Evolutionary conservation across 2,113 vertebrate species (phyloP).

Genomic region (Anoplopoma fimbria): DNA sequence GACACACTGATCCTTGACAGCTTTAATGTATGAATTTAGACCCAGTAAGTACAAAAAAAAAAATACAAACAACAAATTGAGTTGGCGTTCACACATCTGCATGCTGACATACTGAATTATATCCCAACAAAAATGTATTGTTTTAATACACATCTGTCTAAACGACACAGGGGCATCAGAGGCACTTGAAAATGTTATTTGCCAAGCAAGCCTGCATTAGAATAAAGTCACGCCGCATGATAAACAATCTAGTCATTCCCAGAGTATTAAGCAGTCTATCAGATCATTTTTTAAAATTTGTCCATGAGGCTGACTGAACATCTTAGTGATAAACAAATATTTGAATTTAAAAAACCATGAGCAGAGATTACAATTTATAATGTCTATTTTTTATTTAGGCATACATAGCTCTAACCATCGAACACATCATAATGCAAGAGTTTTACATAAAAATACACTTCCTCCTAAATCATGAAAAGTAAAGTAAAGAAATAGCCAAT

Average conservation of each 20-base stretch:
- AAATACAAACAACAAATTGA: background rate
- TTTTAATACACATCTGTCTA: slow-evolving; percentile 17
- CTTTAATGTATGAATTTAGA: background rate
- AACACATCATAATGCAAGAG: background rate
- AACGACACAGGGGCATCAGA: slow-evolving; percentile 35
- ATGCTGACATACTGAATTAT: slow-evolving; percentile 19
- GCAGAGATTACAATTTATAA: background rate
- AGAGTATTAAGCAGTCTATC: slow-evolving; percentile 57
- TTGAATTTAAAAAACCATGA: slow-evolving; percentile 1
- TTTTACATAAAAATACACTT: background rate
- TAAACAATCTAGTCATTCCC: slow-evolving; percentile 57
- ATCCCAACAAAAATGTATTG: slow-evolving; percentile 30
- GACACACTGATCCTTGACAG: background rate
- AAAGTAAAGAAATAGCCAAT: background rate
- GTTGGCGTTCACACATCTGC: slow-evolving; percentile 15
- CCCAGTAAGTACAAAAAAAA: background rate
- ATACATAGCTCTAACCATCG: background rate
- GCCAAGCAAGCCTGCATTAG: slow-evolving; percentile 12
- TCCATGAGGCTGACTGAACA: slow-evolving; percentile 4
- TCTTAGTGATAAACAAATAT: slow-evolving; percentile 9
- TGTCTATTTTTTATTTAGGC: background rate
- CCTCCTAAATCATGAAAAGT: background rate
- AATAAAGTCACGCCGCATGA: slow-evolving; percentile 25
- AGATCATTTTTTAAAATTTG: slow-evolving; percentile 22
- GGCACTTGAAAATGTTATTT: slow-evolving; percentile 46